Base-by-base conservation (phyloP, 2,113 vertebrate genomes). In the Fulica atra region DNA sequence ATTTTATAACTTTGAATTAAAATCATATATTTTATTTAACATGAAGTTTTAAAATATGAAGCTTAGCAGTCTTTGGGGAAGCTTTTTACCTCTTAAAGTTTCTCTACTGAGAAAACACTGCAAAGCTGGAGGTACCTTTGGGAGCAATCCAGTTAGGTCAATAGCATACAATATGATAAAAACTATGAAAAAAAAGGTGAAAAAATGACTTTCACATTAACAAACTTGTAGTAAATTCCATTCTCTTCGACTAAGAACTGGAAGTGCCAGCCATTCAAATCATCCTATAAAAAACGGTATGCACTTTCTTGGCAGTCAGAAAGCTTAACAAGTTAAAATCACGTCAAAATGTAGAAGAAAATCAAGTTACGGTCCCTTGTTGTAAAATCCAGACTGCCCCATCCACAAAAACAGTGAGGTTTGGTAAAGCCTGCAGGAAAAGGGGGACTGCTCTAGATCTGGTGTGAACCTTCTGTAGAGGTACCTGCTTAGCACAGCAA, bases 221-320 rank as follows among this genome's bases (percentile, higher is more conserved):
- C 98, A 48, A 99, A 96, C 11, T 96, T 98, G 54, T 97, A 98
- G 94, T 99, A 99, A 64, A 99, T 97, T 25, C 98, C 98, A 11
- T 98, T 71, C 70, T 88, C 97, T 69, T 97, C 94, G 98, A 99
- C 99, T 73, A 71, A 64, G 29, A 86, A 33, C 26, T 76, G 33
- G 6, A 87, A 91, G 70, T 53, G 9, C 48, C 57, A 87, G 16
- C 42, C 7, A 38, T 64, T 90, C 50, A 64, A 85, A 54, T 7
- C 9, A 64, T 13, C 7, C 9, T 40, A 4, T 36, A 10, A 79
- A 36, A 82, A 89, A 61, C 13, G 0, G 2, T 23, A 28, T 19
- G 5, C 6, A 38, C 44, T 66, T 86, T 79, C 42, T 81, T 57
- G 21, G 19, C 53, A 57, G 38, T 20, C 20, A 59, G 36, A 85